Evolutionary conservation across 1,140 invertebrate genomes (phyloP), one percentile per base, ranked within the genome.

Genomic region (Drosophila rhopaloa): DNA sequence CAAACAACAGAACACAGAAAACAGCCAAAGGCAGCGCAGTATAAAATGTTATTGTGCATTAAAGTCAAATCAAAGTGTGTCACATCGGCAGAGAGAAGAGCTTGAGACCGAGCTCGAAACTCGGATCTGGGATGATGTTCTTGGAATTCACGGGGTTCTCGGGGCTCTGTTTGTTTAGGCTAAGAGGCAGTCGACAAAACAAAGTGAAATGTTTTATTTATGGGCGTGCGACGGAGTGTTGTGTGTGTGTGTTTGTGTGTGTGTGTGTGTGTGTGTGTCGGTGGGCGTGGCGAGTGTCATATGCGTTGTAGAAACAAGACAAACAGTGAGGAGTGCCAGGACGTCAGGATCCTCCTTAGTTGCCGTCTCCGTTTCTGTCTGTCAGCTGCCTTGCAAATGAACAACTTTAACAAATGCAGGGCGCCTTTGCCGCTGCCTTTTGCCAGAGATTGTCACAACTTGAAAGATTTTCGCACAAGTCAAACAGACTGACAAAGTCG

Each of bases 171-270:
- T 80, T 80, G 76, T 65, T 63, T 81, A 85, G 79, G 65, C 78
- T 72, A 72, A 71, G 47, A 70, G 70, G 50, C 65, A 81, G 82
- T 71, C 76, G 74, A 67, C 68, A 84, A 84, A 88, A 83, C 84
- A 89, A 89, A 88, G 84, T 89, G 85, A 84, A 89, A 88, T 88
- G 73, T 88, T 89, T 88, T 88, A 88, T 88, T 88, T 88, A 88
- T 89, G 76, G 76, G 79, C 74, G 79, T 82, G 48, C 6, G 51
- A 35, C 59, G 46, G 47, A 57, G 44, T 24, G 68, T 43, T 54
- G 75, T 56, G 37, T 68, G 60, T 40, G 10, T 38, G 7, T 38
- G 37, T 38, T 8, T 51, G 48, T 32, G 38, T 51, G 60, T 65
- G 37, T 68, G 60, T 40, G 10, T 38, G 7, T 38, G 37, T 38